Evolutionary conservation across 1,140 invertebrate species (phyloP), one percentile per base, ranked within the genome.

Genomic region (Psilanteris sp.): DNA sequence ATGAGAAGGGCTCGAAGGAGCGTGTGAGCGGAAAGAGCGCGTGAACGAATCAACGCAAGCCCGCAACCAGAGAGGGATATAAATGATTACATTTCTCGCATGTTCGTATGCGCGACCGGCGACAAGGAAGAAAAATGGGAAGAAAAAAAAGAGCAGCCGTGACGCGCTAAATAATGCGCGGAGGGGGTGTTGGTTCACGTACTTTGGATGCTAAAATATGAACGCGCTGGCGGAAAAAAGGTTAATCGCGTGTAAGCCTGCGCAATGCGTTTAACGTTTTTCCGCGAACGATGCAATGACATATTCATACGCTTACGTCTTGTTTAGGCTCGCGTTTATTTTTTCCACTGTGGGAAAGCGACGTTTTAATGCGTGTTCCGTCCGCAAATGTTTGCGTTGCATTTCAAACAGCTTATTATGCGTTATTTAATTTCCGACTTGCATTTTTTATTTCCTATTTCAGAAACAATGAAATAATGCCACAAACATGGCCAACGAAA

Each of bases 141-240:
- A 32, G 29, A 43, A 36, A 20, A 15, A 52, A 31, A 14, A 48
- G 27, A 16, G 15, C 2, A 46, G 18, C 13, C 20, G 4, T 10
- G 7, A 36, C 44, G 16, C n/a, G 37, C 26, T 48, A 67, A 67
- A 57, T 43, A 59, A 59, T 41, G 37, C 4, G 4, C 31, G 24
- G 18, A 24, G 15, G 15, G n/a, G 61, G 32, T 43, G 59, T 34
- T 36, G 34, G 61, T 37, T 61, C 59, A 46, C 59, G 52, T 41
- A 64, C 54, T 61, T 72, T 29, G 32, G 44, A 57, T 61, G 59
- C 41, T 74, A 74, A 74, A 74, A 74, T 74, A 74, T 74, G 71
- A 54, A 74, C 22, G 36, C 34, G 43, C 14, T 29, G 22, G 24
- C 18, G 37, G 71, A 64, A 74, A 67, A 67, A 72, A 39, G 68